Evolutionary conservation across 2,888 invertebrate genomes (phyloP).

Genomic region (Drosophila austrosaltans): DNA sequence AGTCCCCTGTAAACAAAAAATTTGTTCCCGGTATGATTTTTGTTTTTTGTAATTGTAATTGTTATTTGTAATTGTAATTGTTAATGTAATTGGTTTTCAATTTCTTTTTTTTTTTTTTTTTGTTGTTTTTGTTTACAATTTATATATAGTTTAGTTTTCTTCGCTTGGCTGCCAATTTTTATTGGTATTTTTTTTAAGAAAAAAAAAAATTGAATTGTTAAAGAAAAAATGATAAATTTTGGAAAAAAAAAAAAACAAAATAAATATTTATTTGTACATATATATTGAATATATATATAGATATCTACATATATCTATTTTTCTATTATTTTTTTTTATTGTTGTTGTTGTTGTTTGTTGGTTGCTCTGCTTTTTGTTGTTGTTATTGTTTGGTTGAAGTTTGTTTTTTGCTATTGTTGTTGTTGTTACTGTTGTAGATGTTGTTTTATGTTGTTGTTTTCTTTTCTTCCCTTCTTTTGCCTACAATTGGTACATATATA

Average conservation of each 20-base stretch:
- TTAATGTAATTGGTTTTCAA: conserved; percentile 10
- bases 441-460: conserved; percentile 1
- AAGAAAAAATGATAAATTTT: conserved; percentile 23
- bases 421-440: conserved; percentile 17
- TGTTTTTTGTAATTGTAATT: conserved; percentile 55
- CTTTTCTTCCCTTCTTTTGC: neutral
- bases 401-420: conserved; percentile 8
- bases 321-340: conserved; percentile 7
- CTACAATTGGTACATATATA: neutral
- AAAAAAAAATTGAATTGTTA: conserved; percentile 17
- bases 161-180: conserved; percentile 21
- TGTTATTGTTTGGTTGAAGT: conserved; percentile 2
- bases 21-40: conserved; percentile 78
- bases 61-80: conserved; percentile 31
- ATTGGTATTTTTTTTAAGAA: conserved; percentile 19
- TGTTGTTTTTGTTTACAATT: conserved; percentile 28
- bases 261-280: neutral
- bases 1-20: conserved; percentile 86
- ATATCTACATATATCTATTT: conserved; percentile 1
- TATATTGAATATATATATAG: conserved; percentile 7
- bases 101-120: conserved; percentile 42
- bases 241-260: conserved; percentile 14
- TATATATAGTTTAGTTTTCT: conserved; percentile 17
- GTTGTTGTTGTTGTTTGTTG: conserved; percentile 10
- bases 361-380: conserved; percentile 11